These are phyloP conservation scores for Hippocampus abdominalis DNA, from an alignment of 2,113 vertebrate genomes.

Conservation along the genomic window DNA sequence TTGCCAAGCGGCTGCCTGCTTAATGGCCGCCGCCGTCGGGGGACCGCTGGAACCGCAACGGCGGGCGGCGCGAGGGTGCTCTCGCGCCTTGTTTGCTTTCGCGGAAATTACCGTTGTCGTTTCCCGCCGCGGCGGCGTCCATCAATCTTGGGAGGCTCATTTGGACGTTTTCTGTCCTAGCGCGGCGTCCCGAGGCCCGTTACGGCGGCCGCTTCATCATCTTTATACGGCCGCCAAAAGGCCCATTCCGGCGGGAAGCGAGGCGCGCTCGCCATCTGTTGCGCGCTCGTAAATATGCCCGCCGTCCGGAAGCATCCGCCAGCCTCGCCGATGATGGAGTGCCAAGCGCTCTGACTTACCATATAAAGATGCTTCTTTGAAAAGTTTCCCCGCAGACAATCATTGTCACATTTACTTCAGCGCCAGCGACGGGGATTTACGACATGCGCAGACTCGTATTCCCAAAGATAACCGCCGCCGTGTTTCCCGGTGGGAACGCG, in stretches of 20 bases:
- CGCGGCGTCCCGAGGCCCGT: conserved; percentile 77
- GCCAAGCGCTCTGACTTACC: conserved; percentile 93
- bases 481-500: not conserved
- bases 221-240: conserved; percentile 99
- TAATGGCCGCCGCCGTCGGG: conserved; percentile 82
- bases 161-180: conserved; percentile 84
- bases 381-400: conserved; percentile 60
- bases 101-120: conserved; percentile 86
- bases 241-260: conserved; percentile 94
- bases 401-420: conserved; percentile 61
- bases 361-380: conserved; percentile 81
- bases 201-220: conserved; percentile 86
- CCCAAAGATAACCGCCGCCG: conserved; percentile 2
- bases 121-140: conserved; percentile 82
- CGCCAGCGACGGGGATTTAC: conserved; percentile 49
- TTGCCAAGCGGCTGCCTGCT: conserved; percentile 76
- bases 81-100: conserved; percentile 70
- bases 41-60: conserved; percentile 80
- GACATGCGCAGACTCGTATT: conserved; percentile 29
- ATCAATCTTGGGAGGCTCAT: conserved; percentile 88
- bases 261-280: conserved; percentile 97
- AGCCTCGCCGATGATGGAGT: conserved; percentile 99
- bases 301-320: conserved; percentile 86
- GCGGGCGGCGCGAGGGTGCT: conserved; percentile 73
- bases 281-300: conserved; percentile 97